Evolutionary conservation across 1,140 invertebrate genomes (phyloP).

Genomic region (Oryzaephilus surinamensis): DNA sequence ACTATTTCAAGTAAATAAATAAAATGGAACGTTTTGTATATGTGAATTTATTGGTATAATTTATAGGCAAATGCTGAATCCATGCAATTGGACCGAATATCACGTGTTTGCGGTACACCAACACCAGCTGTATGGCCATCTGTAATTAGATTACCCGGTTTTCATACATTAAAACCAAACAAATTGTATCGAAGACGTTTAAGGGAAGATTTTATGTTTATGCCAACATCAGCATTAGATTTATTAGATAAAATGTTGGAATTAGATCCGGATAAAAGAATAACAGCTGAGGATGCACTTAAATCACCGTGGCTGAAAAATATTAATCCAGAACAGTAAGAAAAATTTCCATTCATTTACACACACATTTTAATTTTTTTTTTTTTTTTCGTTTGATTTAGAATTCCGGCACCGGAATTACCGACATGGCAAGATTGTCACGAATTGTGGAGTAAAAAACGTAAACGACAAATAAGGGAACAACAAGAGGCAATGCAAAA

Average conservation of each 20-base stretch:
- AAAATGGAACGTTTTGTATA: background rate
- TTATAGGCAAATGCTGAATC: slow-evolving; percentile 82
- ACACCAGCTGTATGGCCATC: slow-evolving; percentile 96
- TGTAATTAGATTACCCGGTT: slow-evolving; percentile 89
- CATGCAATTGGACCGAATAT: slow-evolving; percentile 91
- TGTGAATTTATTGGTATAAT: slow-evolving; percentile 6
- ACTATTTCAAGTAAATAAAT: slow-evolving; percentile 71
- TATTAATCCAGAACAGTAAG: slow-evolving; percentile 82
- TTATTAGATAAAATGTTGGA: slow-evolving; percentile 95
- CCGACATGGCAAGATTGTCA: slow-evolving; percentile 98
- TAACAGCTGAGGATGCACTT: slow-evolving; percentile 90
- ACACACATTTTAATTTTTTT: slow-evolving; percentile 3
- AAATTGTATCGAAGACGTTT: slow-evolving; percentile 79
- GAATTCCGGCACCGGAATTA: slow-evolving; percentile 70
- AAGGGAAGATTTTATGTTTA: slow-evolving; percentile 85
- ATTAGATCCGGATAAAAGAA: slow-evolving; percentile 85
- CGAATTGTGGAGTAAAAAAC: slow-evolving; percentile 96
- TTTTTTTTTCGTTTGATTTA: slow-evolving; percentile 35
- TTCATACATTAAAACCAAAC: slow-evolving; percentile 86
- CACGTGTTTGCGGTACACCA: slow-evolving; percentile 89
- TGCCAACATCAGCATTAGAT: slow-evolving; percentile 83
- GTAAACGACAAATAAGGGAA: slow-evolving; percentile 66
- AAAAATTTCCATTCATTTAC: slow-evolving; percentile 20
- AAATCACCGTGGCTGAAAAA: slow-evolving; percentile 90
- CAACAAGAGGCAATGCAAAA: slow-evolving; percentile 53